Conservation (phyloP, 1,140 invertebrate species). For the Periplaneta americana region DNA sequence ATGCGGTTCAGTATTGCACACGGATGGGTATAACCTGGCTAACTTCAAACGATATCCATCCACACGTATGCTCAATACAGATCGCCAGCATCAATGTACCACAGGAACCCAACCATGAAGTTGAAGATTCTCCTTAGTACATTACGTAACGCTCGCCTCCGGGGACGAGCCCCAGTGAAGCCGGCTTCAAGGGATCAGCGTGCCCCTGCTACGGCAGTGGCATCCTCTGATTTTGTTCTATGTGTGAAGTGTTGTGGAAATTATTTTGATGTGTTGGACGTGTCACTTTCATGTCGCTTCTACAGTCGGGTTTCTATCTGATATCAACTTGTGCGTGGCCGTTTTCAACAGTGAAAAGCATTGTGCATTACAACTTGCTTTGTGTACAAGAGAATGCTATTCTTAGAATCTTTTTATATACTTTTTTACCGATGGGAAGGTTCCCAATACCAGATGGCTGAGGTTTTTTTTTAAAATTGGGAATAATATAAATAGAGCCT, state of each 20-base stretch:
- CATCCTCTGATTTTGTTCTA: not conserved
- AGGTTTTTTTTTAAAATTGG: no score
- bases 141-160: not conserved
- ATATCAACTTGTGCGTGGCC: no score
- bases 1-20: not conserved
- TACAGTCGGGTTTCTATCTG: no score
- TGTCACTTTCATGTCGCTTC: no score
- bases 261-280: not conserved
- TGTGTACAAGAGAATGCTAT: no score
- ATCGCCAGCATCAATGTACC: not conserved
- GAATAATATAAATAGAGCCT: no score
- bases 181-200: not conserved
- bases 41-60: not conserved
- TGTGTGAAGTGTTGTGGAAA: not conserved
- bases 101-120: not conserved
- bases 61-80: not conserved
- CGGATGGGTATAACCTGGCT: not conserved
- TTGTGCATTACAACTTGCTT: no score
- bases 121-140: not conserved
- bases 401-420: no score
- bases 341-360: no score
- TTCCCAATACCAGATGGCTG: no score
- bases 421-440: no score
- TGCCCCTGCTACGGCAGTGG: no score
- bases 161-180: not conserved